These are phyloP conservation scores for Chelon labrosus DNA, from an alignment of 2,797 vertebrate species.

Conservation along the genomic window DNA sequence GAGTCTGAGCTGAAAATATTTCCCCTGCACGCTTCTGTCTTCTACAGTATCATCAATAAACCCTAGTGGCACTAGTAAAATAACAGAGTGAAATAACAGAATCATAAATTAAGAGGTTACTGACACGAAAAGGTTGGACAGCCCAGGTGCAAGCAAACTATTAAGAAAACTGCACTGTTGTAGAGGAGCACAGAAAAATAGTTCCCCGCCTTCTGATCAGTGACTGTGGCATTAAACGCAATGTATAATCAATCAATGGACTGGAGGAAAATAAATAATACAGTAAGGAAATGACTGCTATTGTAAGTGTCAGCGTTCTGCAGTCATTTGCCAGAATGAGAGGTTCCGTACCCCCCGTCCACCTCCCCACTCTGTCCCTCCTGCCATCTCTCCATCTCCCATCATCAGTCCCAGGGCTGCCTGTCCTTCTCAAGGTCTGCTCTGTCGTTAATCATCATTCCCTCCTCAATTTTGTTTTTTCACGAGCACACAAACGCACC, in stretches of 20 bases:
- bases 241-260: constrained; percentile 61
- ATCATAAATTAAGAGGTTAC: neutral
- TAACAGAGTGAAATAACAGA: neutral
- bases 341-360: constrained; percentile 42
- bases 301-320: constrained; percentile 62
- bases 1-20: too few species aligned
- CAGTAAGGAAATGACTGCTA: constrained; percentile 59
- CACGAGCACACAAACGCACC: constrained; percentile 21
- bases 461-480: constrained; percentile 41
- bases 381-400: constrained; percentile 74
- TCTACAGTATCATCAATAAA: too few species aligned
- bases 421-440: constrained; percentile 75
- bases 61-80: too few species aligned
- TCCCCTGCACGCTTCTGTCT: too few species aligned
- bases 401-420: constrained; percentile 73
- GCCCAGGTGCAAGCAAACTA: neutral
- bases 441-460: constrained; percentile 69
- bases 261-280: constrained; percentile 56
- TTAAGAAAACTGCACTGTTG: neutral
- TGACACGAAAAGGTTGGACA: neutral
- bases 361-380: constrained; percentile 41
- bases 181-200: neutral
- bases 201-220: constrained; percentile 1
- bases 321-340: constrained; percentile 61
- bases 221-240: constrained; percentile 43